Percentiles rank a stretch among this genome's conserved stretches.
Evolutionary conservation across 2,888 invertebrate species (phyloP).

Genomic region (Drosophila pegasa): DNA sequence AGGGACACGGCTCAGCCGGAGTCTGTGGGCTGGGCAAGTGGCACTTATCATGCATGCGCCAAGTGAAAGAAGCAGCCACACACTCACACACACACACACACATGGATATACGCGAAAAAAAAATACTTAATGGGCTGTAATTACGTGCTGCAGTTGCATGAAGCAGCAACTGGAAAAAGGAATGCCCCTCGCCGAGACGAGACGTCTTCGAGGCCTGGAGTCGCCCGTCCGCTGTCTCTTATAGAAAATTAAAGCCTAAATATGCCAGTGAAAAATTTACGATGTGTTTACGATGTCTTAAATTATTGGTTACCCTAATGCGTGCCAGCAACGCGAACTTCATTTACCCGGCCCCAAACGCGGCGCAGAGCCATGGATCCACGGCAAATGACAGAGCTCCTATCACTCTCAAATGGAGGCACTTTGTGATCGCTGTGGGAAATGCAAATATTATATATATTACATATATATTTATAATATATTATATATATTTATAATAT

Average conservation of each 20-base stretch:
- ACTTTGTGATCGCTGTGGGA: background rate
- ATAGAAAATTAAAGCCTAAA: constrained; percentile 70
- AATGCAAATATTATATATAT: background rate
- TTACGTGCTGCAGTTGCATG: constrained; percentile 60
- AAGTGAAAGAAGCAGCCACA: constrained; percentile 58
- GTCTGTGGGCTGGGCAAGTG: constrained; percentile 63
- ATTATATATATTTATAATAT: too few species aligned
- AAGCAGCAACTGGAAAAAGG: constrained; percentile 19
- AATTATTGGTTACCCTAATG: constrained; percentile 81
- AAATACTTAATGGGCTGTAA: constrained; percentile 73
- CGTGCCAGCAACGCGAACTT: constrained; percentile 69
- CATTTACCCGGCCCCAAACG: constrained; percentile 35
- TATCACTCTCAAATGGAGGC: background rate
- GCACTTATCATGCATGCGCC: constrained; percentile 74
- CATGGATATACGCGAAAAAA: constrained; percentile 23
- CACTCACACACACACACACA: constrained; percentile 4
- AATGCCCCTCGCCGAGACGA: constrained; percentile 42
- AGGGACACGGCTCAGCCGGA: constrained; percentile 15
- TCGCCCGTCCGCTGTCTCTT: constrained; percentile 48
- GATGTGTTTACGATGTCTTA: constrained; percentile 82
- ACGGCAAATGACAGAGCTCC: constrained; percentile 3
- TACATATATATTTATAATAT: background rate
- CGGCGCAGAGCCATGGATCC: constrained; percentile 1
- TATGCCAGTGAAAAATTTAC: constrained; percentile 80
- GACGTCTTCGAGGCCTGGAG: background rate